Base-by-base conservation (phyloP, 2,113 vertebrate genomes). In the Scomber japonicus region DNA sequence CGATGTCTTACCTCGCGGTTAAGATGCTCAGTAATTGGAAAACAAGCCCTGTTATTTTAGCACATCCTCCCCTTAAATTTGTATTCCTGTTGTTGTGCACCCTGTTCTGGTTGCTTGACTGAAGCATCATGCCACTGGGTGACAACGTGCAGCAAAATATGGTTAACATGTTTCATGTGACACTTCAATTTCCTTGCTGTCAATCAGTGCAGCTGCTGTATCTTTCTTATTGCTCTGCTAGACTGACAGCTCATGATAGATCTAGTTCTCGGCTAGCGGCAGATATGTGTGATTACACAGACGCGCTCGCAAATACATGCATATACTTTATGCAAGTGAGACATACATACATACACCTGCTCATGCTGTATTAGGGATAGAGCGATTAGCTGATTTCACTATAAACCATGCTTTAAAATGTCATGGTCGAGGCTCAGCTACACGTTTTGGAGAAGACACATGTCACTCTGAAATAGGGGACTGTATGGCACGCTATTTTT, bases 181-280 rank as follows among this genome's bases (percentile, higher is more conserved):
- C 93, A 93, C 89, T 91, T 92, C 90, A 93, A 93, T 94, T 93
- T 94, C 89, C 91, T 86, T 69, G 68, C 71, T 89, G 93, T 92
- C 94, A 93, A 79, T 93, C 91, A 91, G 81, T 17, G 48, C 62
- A 60, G 75, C 87, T 57, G 89, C 88, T 75, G 79, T 35, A 82
- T 84, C 77, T 79, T 44, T 71, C 78, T 82, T 57, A 80, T 74
- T 84, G 72, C 80, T 75, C 70, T 0, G 55, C 21, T 6, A 16
- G 85, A 87, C 79, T 81, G 85, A 90, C 84, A 76, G 75, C 72
- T 61, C 70, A 3, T 66, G 87, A 89, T 83, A 40, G 86, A 87
- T 83, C 67, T 15, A 24, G 66, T 46, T 78, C 76, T 79, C 35
- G 13, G 35, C 86, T 82, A 80, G 62, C 17, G 0, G 70, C 59